Evolutionary conservation across 2,888 invertebrate species (phyloP), one percentile per base, ranked within the genome.

Genomic region (Microctonus brassicae): DNA sequence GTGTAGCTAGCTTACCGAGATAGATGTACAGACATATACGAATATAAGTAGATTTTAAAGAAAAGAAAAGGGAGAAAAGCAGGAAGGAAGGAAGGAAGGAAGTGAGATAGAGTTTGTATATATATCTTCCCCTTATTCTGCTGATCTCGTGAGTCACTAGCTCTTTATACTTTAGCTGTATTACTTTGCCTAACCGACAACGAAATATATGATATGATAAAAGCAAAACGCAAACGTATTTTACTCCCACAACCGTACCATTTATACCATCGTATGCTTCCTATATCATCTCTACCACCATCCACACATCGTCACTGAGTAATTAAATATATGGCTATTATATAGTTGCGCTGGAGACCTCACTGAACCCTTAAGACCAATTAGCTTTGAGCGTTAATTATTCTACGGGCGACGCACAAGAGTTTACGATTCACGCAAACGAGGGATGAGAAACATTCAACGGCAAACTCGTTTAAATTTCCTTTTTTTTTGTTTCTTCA

Each of bases 1-100:
- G n/a, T 80, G 81, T 83, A 81, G 80, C 83, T 83, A 82, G 79
- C 81, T 79, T 74, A 68, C 42, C 2, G 61, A 34, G 26, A 57
- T 34, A 57, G 33, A 62, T 34, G 69, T 65, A 39, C 53, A 47
- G 34, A 34, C 9, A 52, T 11, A 64, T 57, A 13, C 33, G 17
- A 39, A 72, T 60, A 60, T 20, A n/a, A 47, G 20, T 20, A 47
- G 5, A 7, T 20, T 20, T 47, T n/a, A 10, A 55, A 55, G 11
- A 55, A 17, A 26, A 42, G 42, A 13, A 13, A 33, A 24, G 20
- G 47, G 13, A 55, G 34, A 52, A 58, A 58, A 33, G 52, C n/a
- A 65, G 33, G 53, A 69, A 33, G 62, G 61, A 61, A 68, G 64
- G 67, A 47, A 72, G 68, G 63, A 69, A 68, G 66, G 61, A 64